Percentiles rank a stretch among this genome's conserved stretches.
phyloP scores from a whole-genome alignment of 2,113 vertebrate genomes.

The Ciconia stormi region DNA sequence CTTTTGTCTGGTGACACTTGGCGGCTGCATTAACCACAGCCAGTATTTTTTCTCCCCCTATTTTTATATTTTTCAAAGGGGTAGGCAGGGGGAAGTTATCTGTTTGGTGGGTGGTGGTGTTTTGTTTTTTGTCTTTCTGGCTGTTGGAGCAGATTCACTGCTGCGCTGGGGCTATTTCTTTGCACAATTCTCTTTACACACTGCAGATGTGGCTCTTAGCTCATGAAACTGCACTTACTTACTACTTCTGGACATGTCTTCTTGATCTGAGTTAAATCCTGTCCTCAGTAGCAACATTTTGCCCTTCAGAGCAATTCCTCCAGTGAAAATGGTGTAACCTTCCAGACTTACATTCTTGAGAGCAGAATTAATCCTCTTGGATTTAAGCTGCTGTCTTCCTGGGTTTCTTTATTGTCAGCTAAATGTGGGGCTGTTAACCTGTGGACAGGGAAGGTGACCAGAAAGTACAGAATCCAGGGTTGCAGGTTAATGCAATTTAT shows the following conservation, averaged over 20 bases:
- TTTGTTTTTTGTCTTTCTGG: neutral
- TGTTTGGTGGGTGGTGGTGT: neutral
- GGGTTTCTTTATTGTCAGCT: neutral
- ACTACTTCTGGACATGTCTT: neutral
- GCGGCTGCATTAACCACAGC: neutral
- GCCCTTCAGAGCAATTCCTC: neutral
- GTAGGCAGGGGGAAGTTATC: neutral
- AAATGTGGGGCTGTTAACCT: neutral
- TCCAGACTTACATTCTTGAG: neutral
- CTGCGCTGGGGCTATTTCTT: neutral
- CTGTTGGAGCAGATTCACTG: neutral
- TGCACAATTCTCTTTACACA: neutral
- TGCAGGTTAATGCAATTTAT: neutral
- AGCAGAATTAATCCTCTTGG: neutral
- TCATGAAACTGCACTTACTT: neutral
- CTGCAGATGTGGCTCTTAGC: neutral
- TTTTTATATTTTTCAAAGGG: neutral
- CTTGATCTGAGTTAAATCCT: neutral
- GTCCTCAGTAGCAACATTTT: neutral
- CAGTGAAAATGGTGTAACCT: neutral
- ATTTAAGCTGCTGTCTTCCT: neutral
- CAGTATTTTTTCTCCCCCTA: fast-evolving
- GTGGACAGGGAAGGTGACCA: neutral
- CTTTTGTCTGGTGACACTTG: neutral
- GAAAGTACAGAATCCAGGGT: neutral